Percentiles rank a stretch among this genome's conserved stretches.
Conservation (phyloP, 2,888 invertebrate species). For the Acrobasis repandana region DNA sequence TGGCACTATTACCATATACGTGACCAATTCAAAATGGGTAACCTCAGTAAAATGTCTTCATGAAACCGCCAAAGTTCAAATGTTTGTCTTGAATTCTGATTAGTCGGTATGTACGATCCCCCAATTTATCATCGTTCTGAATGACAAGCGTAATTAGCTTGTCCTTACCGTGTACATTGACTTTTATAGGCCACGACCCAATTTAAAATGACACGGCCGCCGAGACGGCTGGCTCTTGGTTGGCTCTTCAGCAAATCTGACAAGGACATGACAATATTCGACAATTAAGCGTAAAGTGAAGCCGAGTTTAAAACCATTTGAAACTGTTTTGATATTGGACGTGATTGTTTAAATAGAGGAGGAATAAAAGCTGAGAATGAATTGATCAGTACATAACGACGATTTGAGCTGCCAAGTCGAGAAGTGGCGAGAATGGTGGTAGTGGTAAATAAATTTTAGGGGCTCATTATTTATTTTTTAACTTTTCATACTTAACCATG, state of each 20-base stretch:
- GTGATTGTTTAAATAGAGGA: not conserved
- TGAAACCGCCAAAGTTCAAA: slow-evolving; percentile 70
- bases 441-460: too few relatives aligned
- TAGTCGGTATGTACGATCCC: slow-evolving; percentile 52
- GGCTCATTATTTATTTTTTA: too few relatives aligned
- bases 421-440: not conserved
- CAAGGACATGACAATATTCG: slow-evolving; percentile 20
- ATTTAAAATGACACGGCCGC: slow-evolving; percentile 47
- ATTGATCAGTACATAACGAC: not conserved
- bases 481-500: too few relatives aligned
- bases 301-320: not conserved
- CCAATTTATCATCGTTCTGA: slow-evolving; percentile 66
- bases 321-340: not conserved
- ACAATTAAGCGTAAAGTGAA: slow-evolving; percentile 6
- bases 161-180: slow-evolving; percentile 61
- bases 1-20: slow-evolving; percentile 41
- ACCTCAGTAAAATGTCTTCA: slow-evolving; percentile 57
- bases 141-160: slow-evolving; percentile 67
- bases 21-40: slow-evolving; percentile 57
- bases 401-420: not conserved
- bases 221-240: slow-evolving; percentile 30
- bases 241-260: slow-evolving; percentile 41
- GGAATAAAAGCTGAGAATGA: not conserved
- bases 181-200: slow-evolving; percentile 53
- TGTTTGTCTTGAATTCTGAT: slow-evolving; percentile 70